These are phyloP conservation scores for Notiomystis cincta DNA, from an alignment of 2,113 vertebrate species.

Conservation along the genomic window DNA sequence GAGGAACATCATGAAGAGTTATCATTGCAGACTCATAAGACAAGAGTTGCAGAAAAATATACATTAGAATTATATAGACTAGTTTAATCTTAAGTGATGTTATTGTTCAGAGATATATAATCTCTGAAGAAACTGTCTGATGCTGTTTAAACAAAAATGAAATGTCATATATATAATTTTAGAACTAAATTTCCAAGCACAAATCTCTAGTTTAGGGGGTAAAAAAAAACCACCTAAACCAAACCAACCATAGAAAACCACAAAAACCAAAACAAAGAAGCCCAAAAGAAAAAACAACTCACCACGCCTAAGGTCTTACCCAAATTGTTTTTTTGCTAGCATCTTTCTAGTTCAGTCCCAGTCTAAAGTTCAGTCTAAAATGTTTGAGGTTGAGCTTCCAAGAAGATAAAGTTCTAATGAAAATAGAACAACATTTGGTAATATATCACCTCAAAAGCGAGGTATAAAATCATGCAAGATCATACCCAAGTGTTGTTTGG, in stretches of 20 bases:
- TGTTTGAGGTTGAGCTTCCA: not conserved
- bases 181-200: not conserved
- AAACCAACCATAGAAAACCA: not conserved
- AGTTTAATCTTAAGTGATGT: not conserved
- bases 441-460: rapidly evolving
- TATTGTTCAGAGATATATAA: not conserved
- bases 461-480: not conserved
- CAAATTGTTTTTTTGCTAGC: not conserved
- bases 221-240: not conserved
- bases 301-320: not conserved
- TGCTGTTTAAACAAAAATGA: not conserved
- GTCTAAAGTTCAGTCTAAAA: not conserved
- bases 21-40: not conserved
- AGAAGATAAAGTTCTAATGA: not conserved
- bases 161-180: not conserved
- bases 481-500: not conserved
- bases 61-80: not conserved
- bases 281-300: not conserved
- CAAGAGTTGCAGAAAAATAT: not conserved
- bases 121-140: not conserved
- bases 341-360: not conserved
- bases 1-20: not conserved
- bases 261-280: not conserved
- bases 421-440: not conserved
- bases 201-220: not conserved